Conservation (phyloP, 1,140 invertebrate species). For the Kradibia gibbosae region DNA sequence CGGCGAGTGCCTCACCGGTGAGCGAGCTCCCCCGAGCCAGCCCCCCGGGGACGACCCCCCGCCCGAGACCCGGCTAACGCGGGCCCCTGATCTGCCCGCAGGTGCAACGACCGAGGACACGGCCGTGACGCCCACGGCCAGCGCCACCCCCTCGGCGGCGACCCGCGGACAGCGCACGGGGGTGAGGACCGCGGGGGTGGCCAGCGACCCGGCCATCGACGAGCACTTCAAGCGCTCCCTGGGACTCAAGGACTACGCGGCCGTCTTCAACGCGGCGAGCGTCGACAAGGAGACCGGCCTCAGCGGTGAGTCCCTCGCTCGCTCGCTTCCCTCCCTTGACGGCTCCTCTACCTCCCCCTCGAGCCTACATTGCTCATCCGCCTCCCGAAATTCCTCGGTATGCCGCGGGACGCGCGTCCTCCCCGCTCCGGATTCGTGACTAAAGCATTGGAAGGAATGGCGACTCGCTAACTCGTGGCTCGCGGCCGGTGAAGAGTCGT, state of each 20-base stretch:
- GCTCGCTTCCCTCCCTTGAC: no score
- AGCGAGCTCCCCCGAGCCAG: neutral
- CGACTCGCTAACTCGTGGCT: no score
- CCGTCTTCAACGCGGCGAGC: slow-evolving; percentile 79
- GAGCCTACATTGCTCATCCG: neutral
- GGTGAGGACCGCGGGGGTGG: slow-evolving; percentile 64
- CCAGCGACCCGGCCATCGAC: slow-evolving; percentile 91
- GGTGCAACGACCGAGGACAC: slow-evolving; percentile 69
- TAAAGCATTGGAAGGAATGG: no score
- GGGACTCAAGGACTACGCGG: slow-evolving; percentile 87
- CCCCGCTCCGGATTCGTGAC: no score
- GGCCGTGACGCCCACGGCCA: slow-evolving; percentile 65
- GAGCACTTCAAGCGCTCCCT: slow-evolving; percentile 95
- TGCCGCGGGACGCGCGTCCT: no score
- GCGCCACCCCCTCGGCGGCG: slow-evolving; percentile 65
- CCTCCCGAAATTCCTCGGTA: no score
- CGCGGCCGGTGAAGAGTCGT: no score
- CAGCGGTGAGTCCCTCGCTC: slow-evolving; percentile 59
- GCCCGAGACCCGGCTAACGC: neutral
- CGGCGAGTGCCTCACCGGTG: slow-evolving; percentile 57
- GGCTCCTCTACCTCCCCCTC: no score
- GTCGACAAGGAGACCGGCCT: slow-evolving; percentile 68
- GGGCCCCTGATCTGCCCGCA: slow-evolving; percentile 34
- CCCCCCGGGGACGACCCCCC: neutral
- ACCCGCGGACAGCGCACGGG: slow-evolving; percentile 64